These are phyloP conservation scores for Hyla sarda DNA, from an alignment of 2,113 vertebrate species.

Conservation along the genomic window DNA sequence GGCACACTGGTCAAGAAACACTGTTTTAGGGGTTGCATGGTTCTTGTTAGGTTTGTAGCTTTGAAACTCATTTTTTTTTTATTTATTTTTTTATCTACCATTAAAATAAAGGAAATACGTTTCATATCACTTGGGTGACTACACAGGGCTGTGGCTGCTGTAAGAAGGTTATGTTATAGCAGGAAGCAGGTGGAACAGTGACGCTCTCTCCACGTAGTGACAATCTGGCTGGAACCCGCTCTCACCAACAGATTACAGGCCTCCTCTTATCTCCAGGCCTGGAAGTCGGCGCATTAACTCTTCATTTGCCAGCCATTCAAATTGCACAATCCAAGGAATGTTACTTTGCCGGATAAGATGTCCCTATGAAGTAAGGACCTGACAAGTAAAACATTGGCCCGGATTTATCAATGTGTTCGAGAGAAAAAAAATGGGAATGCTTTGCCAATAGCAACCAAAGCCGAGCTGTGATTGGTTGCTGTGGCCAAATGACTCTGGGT, in stretches of 20 bases:
- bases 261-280: slow-evolving; percentile 34
- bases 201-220: slow-evolving; percentile 39
- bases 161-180: slow-evolving; percentile 37
- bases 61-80: neutral
- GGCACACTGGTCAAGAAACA: too few species aligned
- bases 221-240: slow-evolving; percentile 42
- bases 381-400: neutral
- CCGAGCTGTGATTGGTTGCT: too few species aligned
- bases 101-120: neutral
- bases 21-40: neutral
- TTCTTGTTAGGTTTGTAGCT: neutral
- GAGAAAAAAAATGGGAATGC: too few species aligned
- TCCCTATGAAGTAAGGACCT: neutral
- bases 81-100: neutral
- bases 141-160: neutral
- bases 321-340: slow-evolving; percentile 29
- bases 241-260: slow-evolving; percentile 38
- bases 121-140: neutral
- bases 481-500: too few species aligned
- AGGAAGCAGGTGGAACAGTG: slow-evolving; percentile 53
- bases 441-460: too few species aligned
- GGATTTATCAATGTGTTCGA: too few species aligned
- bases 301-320: neutral
- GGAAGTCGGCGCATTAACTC: slow-evolving; percentile 41
- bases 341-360: neutral